These are phyloP conservation scores for Sylvilagus floridanus DNA, from an alignment of 2,797 vertebrate genomes.

Conservation along the genomic window DNA sequence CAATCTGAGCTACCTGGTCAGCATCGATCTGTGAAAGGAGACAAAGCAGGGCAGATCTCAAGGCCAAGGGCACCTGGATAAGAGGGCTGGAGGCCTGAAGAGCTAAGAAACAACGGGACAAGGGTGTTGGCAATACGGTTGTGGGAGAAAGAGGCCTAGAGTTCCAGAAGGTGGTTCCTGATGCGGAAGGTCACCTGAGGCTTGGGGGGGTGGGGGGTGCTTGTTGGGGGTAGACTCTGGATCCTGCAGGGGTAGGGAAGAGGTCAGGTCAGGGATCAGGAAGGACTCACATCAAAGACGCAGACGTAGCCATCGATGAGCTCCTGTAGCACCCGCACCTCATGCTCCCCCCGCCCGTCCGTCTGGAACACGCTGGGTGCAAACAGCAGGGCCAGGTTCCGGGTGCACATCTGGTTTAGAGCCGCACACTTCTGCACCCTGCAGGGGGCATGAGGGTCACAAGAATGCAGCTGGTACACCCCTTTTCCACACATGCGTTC, in stretches of 20 bases:
- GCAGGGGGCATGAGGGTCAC: background rate
- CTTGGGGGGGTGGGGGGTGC: background rate
- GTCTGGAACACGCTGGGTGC: conserved; percentile 99
- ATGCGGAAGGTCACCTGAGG: background rate
- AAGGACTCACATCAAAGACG: conserved; percentile 93
- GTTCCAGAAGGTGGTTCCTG: background rate
- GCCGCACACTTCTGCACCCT: conserved; percentile 97
- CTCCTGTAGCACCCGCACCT: conserved; percentile 97
- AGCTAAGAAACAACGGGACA: background rate
- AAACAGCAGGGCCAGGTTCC: conserved; percentile 97
- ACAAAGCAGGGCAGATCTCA: background rate
- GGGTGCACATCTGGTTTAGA: conserved; percentile 98
- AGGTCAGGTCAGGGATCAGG: background rate
- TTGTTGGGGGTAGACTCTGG: background rate
- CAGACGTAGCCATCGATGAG: conserved; percentile 95
- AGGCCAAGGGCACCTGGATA: background rate
- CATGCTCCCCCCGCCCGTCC: conserved; percentile 96
- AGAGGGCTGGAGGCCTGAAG: background rate
- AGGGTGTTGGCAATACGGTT: background rate
- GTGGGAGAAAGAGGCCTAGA: background rate
- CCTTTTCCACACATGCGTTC: background rate
- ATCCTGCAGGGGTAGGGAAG: background rate
- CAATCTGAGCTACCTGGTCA: conserved; percentile 97
- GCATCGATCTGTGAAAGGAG: conserved; percentile 92
- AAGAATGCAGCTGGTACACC: background rate